Evolutionary conservation across 2,113 vertebrate genomes (phyloP).

Genomic region (Gasterosteus aculeatus): DNA sequence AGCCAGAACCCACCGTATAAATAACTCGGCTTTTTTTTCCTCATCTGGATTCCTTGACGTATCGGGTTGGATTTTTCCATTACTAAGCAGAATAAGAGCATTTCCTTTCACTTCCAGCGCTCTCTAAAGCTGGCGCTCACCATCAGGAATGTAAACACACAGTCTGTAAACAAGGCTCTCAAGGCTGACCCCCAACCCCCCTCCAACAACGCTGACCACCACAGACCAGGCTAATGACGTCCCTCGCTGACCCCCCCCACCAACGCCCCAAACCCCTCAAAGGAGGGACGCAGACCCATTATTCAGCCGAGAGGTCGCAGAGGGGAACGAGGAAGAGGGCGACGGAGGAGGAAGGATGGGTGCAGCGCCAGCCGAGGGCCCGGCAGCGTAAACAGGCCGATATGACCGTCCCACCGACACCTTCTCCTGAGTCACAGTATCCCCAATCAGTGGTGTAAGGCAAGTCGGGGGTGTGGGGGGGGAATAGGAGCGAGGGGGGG

Average conservation of each 20-base stretch:
- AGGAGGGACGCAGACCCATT: conserved; percentile 64
- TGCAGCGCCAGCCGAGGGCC: conserved; percentile 3
- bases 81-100: conserved; percentile 81
- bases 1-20: conserved; percentile 73
- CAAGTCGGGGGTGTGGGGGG: conserved; percentile 19
- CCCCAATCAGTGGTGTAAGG: conserved; percentile 60
- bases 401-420: conserved; percentile 50
- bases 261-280: conserved; percentile 41
- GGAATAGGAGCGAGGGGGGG: neutral
- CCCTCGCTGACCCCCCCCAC: conserved; percentile 63
- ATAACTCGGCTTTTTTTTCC: conserved; percentile 68
- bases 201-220: conserved; percentile 74
- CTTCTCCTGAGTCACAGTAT: conserved; percentile 43
- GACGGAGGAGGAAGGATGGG: conserved; percentile 33
- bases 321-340: conserved; percentile 37
- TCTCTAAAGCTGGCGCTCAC: conserved; percentile 79
- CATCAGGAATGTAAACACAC: conserved; percentile 86
- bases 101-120: conserved; percentile 82
- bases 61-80: conserved; percentile 80
- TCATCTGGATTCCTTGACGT: conserved; percentile 71
- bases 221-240: conserved; percentile 74
- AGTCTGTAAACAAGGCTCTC: conserved; percentile 84
- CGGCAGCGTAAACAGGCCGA: conserved; percentile 21
- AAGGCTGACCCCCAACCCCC: conserved; percentile 74
- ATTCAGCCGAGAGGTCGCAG: conserved; percentile 61